Base-by-base conservation (phyloP, 2,797 vertebrate species). In the Mormyrops attenuatus region DNA sequence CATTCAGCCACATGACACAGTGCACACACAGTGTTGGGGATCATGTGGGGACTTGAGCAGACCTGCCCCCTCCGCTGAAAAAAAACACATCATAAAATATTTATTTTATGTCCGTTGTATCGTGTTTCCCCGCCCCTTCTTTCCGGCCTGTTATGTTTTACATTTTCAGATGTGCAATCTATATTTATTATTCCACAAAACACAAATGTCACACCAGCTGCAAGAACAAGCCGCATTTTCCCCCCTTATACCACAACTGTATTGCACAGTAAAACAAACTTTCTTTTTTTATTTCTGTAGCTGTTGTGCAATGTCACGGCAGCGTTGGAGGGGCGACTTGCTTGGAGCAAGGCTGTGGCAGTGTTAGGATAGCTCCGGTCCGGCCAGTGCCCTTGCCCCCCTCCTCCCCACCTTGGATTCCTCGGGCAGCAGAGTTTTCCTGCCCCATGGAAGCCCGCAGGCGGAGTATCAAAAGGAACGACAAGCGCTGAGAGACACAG, bases 121-220 rank as follows among this genome's bases (percentile, higher is more conserved):
- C 26, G 80, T n/a, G 30, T 87, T 38, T 50, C 52, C 30, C 52
- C 26, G 1, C 30, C 26, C 85, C 6, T 3, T 55, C 22, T 55
- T 87, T 55, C 85, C 15, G 1, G 44, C n/a, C 80, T 55, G 50
- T 41, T 38, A 57, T 38, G 30, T 87, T 38, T 30, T 57, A 87
- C 26, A 50, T 85, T 85, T 41, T 47, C 41, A 87, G 13, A 87
- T 87, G 85, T 34, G 26, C 11, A 34, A 57, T 22, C 30, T 87
- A 55, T 53, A 34, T 26, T 85, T 85, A 55, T 87, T 50, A 87
- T 87, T 50, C 26, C 85, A 55, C 22, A 44, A 85, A 50, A 55
- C 52, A 5, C 13, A 87, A 87, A 87, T 87, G 85, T 57, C 11
- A 87, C 84, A 22, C 47, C 84, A 86, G n/a, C 84, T n/a, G 47